Evolutionary conservation across 2,797 vertebrate species (phyloP), one percentile per base, ranked within the genome.

Genomic region (Hipposideros larvatus): DNA sequence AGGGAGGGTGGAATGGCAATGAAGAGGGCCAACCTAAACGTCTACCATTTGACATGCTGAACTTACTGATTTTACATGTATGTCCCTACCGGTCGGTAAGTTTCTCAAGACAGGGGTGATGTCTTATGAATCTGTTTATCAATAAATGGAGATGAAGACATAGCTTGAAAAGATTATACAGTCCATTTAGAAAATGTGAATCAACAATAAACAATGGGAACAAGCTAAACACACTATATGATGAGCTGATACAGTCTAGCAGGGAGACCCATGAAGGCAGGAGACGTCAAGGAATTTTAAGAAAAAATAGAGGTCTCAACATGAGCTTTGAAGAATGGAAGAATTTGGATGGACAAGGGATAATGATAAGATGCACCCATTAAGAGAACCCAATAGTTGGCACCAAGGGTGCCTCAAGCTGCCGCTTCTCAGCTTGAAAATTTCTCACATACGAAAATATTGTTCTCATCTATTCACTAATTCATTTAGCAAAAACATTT

Each of bases 191-290:
- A 90, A 93, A 63, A 48, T 13, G 6, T 13, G 6, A 59, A 71
- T 82, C 46, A 75, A 71, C 1, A 61, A 11, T 68, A 77, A 91
- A 85, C 16, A 87, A 86, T 53, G n/a, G 14, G 18, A 82, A 97
- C 86, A 22, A 80, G 3, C 13, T 59, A 66, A 85, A 89, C 3
- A 66, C 4, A 9, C 34, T 90, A 77, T 59, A n/a, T 11, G 8
- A 41, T n/a, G 18, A 57, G 8, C 14, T 74, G 15, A 77, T 18
- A 65, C 41, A 46, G 2, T 95, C 24, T 90, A 37, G 1, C 28
- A 61, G 26, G 18, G 22, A 53, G 41, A 84, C 15, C 34, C 80
- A 14, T 73, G 34, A 94, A 26, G 4, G 7, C 24, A 74, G 19
- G n/a, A 51, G 16, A 68, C 11, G 11, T 57, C 16, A 61, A 51